A percentile compares a stretch with the other conserved stretches of the same genome.
Conservation (phyloP, 2,113 vertebrate species). For the Microtus ochrogaster region DNA sequence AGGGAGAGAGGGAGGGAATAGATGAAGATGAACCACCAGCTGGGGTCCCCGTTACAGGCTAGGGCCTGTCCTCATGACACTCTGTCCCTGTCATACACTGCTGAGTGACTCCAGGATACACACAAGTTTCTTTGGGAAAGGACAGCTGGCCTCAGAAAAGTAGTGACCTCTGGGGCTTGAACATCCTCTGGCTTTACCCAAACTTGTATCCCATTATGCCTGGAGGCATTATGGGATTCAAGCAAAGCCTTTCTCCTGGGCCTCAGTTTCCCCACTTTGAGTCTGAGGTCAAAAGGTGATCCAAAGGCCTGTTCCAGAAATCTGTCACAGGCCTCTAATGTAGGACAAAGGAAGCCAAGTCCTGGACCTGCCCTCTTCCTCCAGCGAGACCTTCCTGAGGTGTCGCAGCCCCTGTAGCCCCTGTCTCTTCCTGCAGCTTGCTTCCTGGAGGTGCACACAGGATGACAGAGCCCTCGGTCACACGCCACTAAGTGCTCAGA, state of each 20-base stretch:
- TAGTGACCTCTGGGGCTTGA: background rate
- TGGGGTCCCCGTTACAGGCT: background rate
- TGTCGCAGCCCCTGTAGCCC: background rate
- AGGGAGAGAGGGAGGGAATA: no score
- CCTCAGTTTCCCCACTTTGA: background rate
- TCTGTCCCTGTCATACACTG: background rate
- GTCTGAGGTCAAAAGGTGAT: background rate
- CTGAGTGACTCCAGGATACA: background rate
- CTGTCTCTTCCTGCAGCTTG: background rate
- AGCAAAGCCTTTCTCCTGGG: background rate
- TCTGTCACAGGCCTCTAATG: fast-evolving
- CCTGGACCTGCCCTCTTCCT: fast-evolving
- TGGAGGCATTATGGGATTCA: background rate
- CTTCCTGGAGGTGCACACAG: background rate
- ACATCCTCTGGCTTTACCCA: background rate
- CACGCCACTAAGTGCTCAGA: background rate
- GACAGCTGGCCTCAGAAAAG: background rate
- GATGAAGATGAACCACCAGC: background rate
- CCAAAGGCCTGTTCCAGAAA: background rate
- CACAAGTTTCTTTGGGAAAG: fast-evolving
- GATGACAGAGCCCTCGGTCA: no score
- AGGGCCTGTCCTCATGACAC: fast-evolving
- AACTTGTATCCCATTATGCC: background rate
- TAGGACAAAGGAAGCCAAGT: background rate
- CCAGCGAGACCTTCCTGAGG: fast-evolving